Base-by-base conservation (phyloP, 2,888 invertebrate genomes). In the Pimpla rufipes region DNA sequence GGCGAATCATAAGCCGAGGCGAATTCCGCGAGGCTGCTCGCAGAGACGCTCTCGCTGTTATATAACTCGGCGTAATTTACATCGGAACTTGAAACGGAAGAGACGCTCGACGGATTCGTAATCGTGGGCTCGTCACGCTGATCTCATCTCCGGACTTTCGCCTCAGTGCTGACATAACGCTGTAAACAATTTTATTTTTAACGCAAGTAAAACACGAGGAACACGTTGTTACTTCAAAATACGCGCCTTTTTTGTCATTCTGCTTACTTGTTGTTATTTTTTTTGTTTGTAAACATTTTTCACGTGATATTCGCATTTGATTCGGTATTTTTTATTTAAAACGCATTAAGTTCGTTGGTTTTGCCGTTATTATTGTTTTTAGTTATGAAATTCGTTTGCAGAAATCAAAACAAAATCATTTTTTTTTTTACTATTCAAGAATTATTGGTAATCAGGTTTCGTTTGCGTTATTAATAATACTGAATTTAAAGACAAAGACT, bases 51-150 rank as follows among this genome's bases (percentile, higher is more conserved):
- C 40, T 29, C 50, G 5, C n/a, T 13, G 37, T 78, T 74, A 70
- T 64, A 78, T 82, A 79, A 82, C 74, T 29, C n/a, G 5, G 3
- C 29, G 29, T 73, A 18, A 47, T 29, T 35, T 68, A 37, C n/a
- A 62, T 45, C 11, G 21, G 35, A 23, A 13, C n/a, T 8, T 16
- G 8, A 1, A 55, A 57, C 5, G n/a, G 16, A n/a, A n/a, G 35
- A n/a, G n/a, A n/a, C 57, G 29, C 57, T 7, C 35, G 29, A n/a
- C 6, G 0, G n/a, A 57, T 59, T 59, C 29, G 29, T 35, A 18
- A 16, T 6, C 16, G 13, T 16, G 37, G 62, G 37, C 37, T 62
- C 23, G 23, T 29, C 29, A 18, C 37, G 62, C n/a, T 45, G 45
- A 59, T 59, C 29, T 59, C 35, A 62, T 62, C 62, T 18, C 2